Percentiles rank a stretch among this genome's conserved stretches.
Evolutionary conservation across 2,797 vertebrate species (phyloP).

Genomic region (Darevskia nairensis): DNA sequence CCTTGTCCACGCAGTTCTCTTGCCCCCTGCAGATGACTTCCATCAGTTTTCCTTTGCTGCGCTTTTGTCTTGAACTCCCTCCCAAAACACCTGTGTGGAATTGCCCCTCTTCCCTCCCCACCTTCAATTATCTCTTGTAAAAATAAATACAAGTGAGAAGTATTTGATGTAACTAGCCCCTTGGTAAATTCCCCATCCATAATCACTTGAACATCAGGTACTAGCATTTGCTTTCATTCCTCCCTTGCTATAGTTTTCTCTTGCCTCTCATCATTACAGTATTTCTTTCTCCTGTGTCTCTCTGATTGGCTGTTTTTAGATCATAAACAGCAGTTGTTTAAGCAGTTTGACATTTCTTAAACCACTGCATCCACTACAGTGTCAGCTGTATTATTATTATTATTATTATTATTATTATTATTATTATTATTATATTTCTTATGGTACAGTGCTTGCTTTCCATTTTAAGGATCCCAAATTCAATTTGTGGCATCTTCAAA

Average conservation of each 20-base stretch:
- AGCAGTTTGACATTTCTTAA: no score
- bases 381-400: no score
- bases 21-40: not conserved
- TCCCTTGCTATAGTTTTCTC: not conserved
- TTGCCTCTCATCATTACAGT: no score
- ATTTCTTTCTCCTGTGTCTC: no score
- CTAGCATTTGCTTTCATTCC: not conserved
- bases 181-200: not conserved
- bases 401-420: no score
- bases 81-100: not conserved
- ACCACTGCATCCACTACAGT: no score
- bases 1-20: not conserved
- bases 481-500: not conserved
- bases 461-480: not conserved
- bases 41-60: not conserved
- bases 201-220: not conserved
- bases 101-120: not conserved
- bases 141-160: not conserved
- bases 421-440: no score
- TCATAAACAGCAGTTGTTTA: no score
- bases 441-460: no score
- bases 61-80: not conserved
- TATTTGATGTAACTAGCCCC: not conserved
- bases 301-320: no score
- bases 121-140: not conserved